Conservation (phyloP, 2,113 vertebrate species). For the Grus americana region DNA sequence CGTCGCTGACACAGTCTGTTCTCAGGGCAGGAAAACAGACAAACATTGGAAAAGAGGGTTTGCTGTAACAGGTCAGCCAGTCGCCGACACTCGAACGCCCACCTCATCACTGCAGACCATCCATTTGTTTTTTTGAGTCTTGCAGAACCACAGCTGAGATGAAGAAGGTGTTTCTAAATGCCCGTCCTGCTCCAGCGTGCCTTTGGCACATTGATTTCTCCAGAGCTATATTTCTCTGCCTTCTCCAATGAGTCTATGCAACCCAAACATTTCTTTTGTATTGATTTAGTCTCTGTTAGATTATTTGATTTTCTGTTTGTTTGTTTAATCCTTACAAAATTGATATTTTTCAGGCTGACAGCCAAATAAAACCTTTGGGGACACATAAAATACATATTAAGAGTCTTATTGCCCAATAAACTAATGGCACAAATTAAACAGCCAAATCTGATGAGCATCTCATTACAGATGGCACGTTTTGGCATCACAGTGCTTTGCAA, state of each 20-base stretch:
- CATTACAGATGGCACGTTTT: background rate
- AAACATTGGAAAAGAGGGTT: background rate
- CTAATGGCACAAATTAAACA: constrained; percentile 2
- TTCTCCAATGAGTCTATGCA: background rate
- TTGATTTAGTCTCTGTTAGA: background rate
- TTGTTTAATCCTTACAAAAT: constrained; percentile 14
- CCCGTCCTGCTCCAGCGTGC: background rate
- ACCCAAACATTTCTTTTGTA: background rate
- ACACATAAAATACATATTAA: background rate
- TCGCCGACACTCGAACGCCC: accelerated
- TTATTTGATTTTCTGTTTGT: background rate
- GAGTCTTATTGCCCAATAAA: background rate
- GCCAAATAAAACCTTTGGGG: constrained; percentile 29
- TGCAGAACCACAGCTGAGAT: background rate
- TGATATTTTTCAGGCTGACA: constrained; percentile 7
- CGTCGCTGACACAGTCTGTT: accelerated
- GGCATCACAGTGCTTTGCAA: background rate
- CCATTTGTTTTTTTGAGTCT: accelerated
- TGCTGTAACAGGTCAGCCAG: accelerated
- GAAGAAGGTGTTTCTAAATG: background rate
- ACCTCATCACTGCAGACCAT: accelerated
- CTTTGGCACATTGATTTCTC: background rate
- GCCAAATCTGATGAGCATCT: background rate
- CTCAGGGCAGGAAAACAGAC: too few relatives aligned
- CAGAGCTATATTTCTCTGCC: background rate